Percentiles rank a stretch among this genome's conserved stretches.
Conservation (phyloP, 2,113 vertebrate genomes). For the Poeciliopsis retropinna region DNA sequence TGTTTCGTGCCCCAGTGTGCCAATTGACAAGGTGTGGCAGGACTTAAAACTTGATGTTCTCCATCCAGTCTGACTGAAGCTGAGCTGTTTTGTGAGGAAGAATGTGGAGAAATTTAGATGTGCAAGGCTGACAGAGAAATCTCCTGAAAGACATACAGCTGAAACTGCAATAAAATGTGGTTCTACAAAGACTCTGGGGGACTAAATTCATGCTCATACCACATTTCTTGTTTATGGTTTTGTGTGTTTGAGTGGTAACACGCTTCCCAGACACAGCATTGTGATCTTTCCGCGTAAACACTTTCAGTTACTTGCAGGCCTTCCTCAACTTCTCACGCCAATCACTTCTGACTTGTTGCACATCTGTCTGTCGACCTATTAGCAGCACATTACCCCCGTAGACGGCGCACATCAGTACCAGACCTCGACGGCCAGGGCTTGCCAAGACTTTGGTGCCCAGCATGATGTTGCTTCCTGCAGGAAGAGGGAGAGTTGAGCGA, state of each 20-base stretch:
- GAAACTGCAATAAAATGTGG: no score
- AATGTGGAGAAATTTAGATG: no score
- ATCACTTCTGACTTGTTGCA: slow-evolving; percentile 32
- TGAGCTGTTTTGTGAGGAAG: no score
- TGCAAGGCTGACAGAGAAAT: no score
- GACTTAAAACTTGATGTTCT: no score
- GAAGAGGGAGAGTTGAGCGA: slow-evolving; percentile 78
- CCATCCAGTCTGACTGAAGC: no score
- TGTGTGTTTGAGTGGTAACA: not conserved
- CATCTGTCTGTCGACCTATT: slow-evolving; percentile 29
- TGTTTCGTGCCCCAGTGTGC: no score
- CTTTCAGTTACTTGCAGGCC: not conserved
- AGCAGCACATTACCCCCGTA: slow-evolving; percentile 22
- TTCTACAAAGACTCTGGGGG: no score
- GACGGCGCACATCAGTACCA: slow-evolving; percentile 41
- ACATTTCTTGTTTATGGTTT: not conserved
- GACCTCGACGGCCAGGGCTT: slow-evolving; percentile 25
- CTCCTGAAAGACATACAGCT: no score
- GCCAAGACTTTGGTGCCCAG: slow-evolving; percentile 67
- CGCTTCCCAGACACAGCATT: not conserved
- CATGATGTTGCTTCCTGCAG: slow-evolving; percentile 81
- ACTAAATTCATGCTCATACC: no score
- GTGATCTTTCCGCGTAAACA: not conserved
- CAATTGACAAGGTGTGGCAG: no score
- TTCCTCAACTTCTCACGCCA: not conserved